Percentiles rank a stretch among this genome's conserved stretches.
Conservation (phyloP, 2,113 vertebrate genomes). For the Ictidomys tridecemlineatus region DNA sequence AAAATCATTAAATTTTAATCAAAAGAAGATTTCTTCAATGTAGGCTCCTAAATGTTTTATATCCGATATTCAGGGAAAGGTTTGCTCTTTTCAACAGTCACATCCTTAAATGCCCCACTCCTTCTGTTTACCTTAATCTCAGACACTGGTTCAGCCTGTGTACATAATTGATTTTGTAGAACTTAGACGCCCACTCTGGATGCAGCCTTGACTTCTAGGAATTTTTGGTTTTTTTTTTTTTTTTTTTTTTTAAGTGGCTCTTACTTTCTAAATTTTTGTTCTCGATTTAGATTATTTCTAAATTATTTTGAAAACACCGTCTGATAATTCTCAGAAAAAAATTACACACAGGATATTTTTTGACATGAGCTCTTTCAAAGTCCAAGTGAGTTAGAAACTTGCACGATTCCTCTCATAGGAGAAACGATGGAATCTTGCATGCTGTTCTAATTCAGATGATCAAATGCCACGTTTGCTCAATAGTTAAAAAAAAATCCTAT, state of each 20-base stretch:
- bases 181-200: background rate
- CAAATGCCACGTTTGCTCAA: background rate
- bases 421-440: background rate
- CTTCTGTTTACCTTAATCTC: slow-evolving; percentile 42
- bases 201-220: background rate
- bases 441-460: background rate
- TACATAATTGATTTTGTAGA: slow-evolving; percentile 1
- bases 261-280: background rate
- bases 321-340: background rate
- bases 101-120: background rate
- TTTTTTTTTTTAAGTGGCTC: no score
- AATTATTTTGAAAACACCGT: background rate
- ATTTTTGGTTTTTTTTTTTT: no score
- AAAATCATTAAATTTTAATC: slow-evolving; percentile 78
- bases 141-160: background rate
- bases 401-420: background rate
- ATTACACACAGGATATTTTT: background rate
- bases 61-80: slow-evolving; percentile 58
- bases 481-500: background rate
- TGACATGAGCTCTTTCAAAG: background rate
- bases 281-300: background rate
- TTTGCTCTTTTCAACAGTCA: slow-evolving; percentile 29
- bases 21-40: slow-evolving; percentile 65
- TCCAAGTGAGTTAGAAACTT: background rate
- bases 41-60: slow-evolving; percentile 70